A percentile compares a stretch with the other conserved stretches of the same genome.
phyloP scores from a whole-genome alignment of 2,797 vertebrate genomes.

The Acanthurus tractus region DNA sequence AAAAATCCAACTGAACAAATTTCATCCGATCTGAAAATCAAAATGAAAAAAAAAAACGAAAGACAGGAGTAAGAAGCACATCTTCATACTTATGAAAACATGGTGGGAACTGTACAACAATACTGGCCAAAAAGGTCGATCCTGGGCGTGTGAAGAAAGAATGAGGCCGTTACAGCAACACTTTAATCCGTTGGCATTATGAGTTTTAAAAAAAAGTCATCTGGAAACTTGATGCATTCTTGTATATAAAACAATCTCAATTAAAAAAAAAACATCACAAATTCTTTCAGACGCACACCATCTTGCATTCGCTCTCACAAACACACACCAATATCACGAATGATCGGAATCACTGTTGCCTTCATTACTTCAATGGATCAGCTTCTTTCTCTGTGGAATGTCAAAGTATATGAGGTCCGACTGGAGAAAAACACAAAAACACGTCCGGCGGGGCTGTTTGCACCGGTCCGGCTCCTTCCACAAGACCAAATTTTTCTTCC shows the following conservation, averaged over 20 bases:
- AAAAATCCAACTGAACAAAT: slow-evolving; percentile 44
- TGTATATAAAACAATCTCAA: slow-evolving; percentile 59
- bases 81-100: slow-evolving; percentile 56
- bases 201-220: slow-evolving; percentile 63
- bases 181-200: slow-evolving; percentile 83
- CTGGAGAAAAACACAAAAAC: slow-evolving; percentile 17
- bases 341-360: slow-evolving; percentile 28
- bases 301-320: slow-evolving; percentile 52
- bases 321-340: slow-evolving; percentile 39
- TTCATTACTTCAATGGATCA: slow-evolving; percentile 47
- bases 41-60: slow-evolving; percentile 22
- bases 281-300: slow-evolving; percentile 47
- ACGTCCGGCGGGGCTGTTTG: neutral
- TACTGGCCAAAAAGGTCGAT: slow-evolving; percentile 80
- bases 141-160: slow-evolving; percentile 41
- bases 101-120: slow-evolving; percentile 82
- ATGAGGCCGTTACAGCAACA: slow-evolving; percentile 67
- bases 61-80: slow-evolving; percentile 60
- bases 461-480: slow-evolving; percentile 34
- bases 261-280: slow-evolving; percentile 38
- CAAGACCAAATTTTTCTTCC: slow-evolving; percentile 39
- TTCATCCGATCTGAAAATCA: slow-evolving; percentile 52
- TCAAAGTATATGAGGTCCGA: slow-evolving; percentile 74
- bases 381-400: slow-evolving; percentile 71
- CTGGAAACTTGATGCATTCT: slow-evolving; percentile 56